phyloP scores from a whole-genome alignment of 2,888 invertebrate genomes.

The Ophion ellenae region DNA sequence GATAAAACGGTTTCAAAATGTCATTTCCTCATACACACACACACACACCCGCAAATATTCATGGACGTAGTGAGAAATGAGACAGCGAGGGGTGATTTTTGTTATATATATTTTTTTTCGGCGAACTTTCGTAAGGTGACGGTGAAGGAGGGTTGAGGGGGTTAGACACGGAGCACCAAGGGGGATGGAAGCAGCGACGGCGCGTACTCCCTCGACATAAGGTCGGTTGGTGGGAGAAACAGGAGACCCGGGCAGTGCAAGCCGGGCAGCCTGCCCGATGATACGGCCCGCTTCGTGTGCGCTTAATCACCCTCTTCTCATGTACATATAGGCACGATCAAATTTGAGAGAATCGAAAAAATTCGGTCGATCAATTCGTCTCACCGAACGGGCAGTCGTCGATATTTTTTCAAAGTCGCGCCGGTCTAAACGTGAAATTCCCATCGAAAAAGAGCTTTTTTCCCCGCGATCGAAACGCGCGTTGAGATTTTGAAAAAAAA shows the following conservation, averaged over 20 bases:
- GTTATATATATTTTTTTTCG: neutral
- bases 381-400: neutral
- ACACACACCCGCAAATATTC: neutral
- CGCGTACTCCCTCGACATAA: constrained; percentile 67
- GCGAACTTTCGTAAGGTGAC: constrained; percentile 18
- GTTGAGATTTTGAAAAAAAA: too few relatives aligned
- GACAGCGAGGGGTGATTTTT: neutral
- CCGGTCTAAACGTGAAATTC: too few relatives aligned
- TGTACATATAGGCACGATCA: constrained; percentile 28
- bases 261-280: constrained; percentile 82
- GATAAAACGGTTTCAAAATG: too few relatives aligned
- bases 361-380: neutral
- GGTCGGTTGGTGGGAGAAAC: constrained; percentile 78
- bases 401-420: too few relatives aligned
- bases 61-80: neutral
- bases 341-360: neutral
- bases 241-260: constrained; percentile 83
- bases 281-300: constrained; percentile 70
- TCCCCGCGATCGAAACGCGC: too few relatives aligned
- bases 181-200: constrained; percentile 68
- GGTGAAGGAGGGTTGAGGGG: constrained; percentile 55
- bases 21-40: too few relatives aligned
- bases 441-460: too few relatives aligned
- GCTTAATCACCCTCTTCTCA: constrained; percentile 26
- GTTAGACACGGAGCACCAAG: constrained; percentile 45